phyloP scores from a whole-genome alignment of 2,797 vertebrate genomes.

The Sardinella longiceps region DNA sequence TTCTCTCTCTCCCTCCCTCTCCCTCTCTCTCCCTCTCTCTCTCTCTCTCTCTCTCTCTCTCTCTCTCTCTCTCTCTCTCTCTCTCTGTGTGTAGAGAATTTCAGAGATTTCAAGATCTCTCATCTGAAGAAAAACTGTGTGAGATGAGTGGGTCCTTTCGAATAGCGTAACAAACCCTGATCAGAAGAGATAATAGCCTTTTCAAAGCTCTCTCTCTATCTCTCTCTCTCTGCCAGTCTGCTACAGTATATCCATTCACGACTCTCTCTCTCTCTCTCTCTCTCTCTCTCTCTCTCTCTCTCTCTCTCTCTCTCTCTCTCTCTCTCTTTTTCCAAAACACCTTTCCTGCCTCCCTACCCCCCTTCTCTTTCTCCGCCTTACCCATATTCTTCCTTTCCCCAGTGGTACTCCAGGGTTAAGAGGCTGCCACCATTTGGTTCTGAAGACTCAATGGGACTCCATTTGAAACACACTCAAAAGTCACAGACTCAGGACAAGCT shows the following conservation, averaged over 20 bases:
- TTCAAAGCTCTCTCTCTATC: background rate
- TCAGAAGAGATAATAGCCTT: background rate
- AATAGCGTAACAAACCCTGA: background rate
- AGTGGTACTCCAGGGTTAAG: conserved; percentile 15
- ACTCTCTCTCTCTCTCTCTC: conserved; percentile 16
- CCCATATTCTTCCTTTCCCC: conserved; percentile 25
- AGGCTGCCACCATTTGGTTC: background rate
- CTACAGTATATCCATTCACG: too few relatives aligned
- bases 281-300: background rate
- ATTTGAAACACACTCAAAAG: background rate
- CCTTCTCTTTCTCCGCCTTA: conserved; percentile 21
- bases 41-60: conserved; percentile 15
- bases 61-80: conserved; percentile 30
- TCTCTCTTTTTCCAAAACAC: background rate
- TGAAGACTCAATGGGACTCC: background rate
- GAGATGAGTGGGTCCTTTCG: conserved; percentile 32
- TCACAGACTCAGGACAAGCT: conserved; percentile 15
- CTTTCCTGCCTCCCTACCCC: background rate
- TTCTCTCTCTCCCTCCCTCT: background rate
- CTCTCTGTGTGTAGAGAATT: background rate
- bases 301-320: conserved; percentile 9
- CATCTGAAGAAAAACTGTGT: background rate
- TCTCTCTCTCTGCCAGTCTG: background rate
- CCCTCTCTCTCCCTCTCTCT: conserved; percentile 15
- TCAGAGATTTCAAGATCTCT: background rate